Conservation (phyloP, 2,113 vertebrate species). For the Rynchops niger region DNA sequence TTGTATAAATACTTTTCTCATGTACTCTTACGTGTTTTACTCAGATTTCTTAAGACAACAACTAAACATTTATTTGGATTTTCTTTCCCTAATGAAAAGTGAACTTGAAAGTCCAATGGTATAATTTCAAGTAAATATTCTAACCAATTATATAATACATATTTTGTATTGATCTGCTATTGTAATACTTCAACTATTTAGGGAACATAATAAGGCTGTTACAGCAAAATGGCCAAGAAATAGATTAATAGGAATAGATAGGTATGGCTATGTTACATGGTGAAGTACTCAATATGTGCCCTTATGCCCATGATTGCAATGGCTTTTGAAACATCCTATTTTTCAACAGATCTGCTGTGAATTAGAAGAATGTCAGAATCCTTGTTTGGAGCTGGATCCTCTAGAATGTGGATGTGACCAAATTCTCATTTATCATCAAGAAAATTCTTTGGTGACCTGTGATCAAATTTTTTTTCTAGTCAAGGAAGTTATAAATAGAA, state of each 20-base stretch:
- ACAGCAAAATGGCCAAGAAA: background rate
- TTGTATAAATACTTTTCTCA: background rate
- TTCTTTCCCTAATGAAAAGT: background rate
- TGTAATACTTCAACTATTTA: background rate
- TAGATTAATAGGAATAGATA: background rate
- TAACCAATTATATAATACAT: background rate
- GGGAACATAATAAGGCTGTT: background rate
- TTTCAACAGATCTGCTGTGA: constrained; percentile 87
- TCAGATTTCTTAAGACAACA: background rate
- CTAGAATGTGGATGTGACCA: constrained; percentile 78
- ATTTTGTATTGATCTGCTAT: background rate
- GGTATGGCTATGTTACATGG: background rate
- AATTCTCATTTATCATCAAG: constrained; percentile 84
- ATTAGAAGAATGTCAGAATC: constrained; percentile 85
- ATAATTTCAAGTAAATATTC: background rate
- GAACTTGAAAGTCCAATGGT: background rate
- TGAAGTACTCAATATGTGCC: background rate
- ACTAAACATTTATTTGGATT: background rate
- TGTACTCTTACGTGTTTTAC: background rate
- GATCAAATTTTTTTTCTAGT: constrained; percentile 84
- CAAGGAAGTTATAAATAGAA: constrained; percentile 84
- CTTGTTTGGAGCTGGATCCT: constrained; percentile 81
- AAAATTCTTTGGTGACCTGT: constrained; percentile 72
- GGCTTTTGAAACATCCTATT: background rate
- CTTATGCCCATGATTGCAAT: background rate